Conservation (phyloP, 2,797 vertebrate genomes). For the Lepilemur septentrionalis region DNA sequence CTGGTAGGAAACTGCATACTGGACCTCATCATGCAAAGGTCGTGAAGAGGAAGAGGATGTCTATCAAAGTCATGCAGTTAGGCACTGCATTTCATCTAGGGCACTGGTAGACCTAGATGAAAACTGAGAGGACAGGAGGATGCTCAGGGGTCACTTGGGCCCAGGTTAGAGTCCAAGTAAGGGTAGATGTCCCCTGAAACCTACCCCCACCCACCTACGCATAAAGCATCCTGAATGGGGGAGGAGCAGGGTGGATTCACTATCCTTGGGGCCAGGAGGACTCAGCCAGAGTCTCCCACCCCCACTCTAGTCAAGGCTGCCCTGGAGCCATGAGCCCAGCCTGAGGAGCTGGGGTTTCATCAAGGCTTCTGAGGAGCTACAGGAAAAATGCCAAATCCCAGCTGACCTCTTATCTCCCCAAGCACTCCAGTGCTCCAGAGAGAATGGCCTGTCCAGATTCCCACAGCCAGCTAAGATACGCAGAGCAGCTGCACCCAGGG, state of each 20-base stretch:
- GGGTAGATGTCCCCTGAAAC: background rate
- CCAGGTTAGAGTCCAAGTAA: background rate
- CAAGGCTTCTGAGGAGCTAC: background rate
- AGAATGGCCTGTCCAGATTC: background rate
- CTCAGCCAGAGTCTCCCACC: background rate
- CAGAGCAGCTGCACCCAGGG: background rate
- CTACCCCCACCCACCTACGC: too few species aligned
- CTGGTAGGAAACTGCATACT: background rate
- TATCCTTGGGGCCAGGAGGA: background rate
- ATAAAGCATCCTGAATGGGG: too few species aligned
- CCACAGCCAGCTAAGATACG: background rate
- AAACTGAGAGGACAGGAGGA: background rate
- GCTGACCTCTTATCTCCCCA: background rate
- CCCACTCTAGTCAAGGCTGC: background rate
- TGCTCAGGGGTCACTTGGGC: background rate
- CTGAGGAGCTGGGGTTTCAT: background rate
- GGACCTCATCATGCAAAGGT: background rate
- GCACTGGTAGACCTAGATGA: background rate
- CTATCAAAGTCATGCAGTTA: background rate
- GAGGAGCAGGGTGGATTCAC: background rate
- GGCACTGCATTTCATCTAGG: background rate
- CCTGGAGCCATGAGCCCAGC: background rate
- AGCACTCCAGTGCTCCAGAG: background rate
- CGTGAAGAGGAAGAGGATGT: background rate
- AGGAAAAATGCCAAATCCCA: background rate